Conservation (phyloP, 2,888 invertebrate species). For the Piscicola geometra region DNA sequence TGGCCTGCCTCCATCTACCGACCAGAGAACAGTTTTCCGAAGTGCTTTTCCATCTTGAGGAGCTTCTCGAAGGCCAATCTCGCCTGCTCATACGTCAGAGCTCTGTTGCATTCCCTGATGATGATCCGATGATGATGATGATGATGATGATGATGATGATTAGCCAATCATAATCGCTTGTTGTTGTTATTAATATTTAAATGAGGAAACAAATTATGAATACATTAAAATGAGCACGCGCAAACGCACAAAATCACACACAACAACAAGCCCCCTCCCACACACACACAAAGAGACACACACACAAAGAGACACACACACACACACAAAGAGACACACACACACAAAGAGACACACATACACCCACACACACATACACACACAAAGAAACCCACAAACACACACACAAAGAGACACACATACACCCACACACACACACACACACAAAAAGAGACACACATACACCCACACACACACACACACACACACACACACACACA, state of each 20-base stretch:
- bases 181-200: too few relatives aligned
- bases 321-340: too few relatives aligned
- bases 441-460: neutral
- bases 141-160: too few relatives aligned
- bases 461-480: neutral
- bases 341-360: too few relatives aligned
- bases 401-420: neutral
- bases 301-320: too few relatives aligned
- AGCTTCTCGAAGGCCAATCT: conserved; percentile 26
- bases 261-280: too few relatives aligned
- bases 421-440: neutral
- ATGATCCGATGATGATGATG: too few relatives aligned
- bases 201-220: too few relatives aligned
- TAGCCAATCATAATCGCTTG: too few relatives aligned
- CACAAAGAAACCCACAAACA: neutral
- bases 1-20: neutral
- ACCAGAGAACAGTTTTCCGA: conserved; percentile 28
- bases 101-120: conserved; percentile 31
- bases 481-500: neutral
- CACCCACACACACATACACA: neutral
- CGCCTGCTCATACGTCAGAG: conserved; percentile 27
- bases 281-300: too few relatives aligned
- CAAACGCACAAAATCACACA: too few relatives aligned
- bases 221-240: too few relatives aligned
- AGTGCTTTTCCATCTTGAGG: conserved; percentile 28